Percentiles rank a stretch among this genome's conserved stretches.
Evolutionary conservation across 2,888 invertebrate genomes (phyloP).

Genomic region (Sarcophaga subvicina): DNA sequence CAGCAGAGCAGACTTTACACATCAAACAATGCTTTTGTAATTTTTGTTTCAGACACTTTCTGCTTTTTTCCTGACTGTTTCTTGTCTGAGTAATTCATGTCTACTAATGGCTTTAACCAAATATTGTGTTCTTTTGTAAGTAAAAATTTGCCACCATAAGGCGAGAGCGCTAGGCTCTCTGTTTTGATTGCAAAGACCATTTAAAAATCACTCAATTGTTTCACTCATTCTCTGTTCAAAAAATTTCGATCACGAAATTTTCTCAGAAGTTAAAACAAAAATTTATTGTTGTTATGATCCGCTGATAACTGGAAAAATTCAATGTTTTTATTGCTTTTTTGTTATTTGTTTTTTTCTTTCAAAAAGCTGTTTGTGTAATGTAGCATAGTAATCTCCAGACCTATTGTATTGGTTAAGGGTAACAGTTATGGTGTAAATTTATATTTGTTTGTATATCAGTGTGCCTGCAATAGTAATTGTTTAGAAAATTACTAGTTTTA

Average conservation of each 20-base stretch:
- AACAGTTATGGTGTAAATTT: not conserved
- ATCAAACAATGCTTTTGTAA: not conserved
- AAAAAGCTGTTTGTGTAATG: not conserved
- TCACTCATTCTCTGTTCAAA: conserved; percentile 32
- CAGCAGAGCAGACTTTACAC: not conserved
- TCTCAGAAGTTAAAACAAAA: not conserved
- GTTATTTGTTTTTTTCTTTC: not conserved
- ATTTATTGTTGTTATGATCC: not conserved
- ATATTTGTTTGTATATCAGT: too few species aligned
- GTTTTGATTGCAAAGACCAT: conserved; percentile 23
- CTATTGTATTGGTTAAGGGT: not conserved
- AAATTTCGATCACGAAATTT: conserved; percentile 36
- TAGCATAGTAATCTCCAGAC: not conserved
- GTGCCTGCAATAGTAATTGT: too few species aligned
- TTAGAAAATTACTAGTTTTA: not conserved
- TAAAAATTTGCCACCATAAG: conserved; percentile 41
- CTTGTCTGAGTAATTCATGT: conserved; percentile 31
- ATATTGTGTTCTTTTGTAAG: conserved; percentile 54
- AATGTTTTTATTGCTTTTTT: conserved; percentile 11
- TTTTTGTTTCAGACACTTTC: not conserved
- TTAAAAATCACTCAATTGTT: conserved; percentile 43
- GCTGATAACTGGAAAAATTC: conserved; percentile 41
- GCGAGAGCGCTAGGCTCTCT: not conserved
- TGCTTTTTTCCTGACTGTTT: conserved; percentile 7
- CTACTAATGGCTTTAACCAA: conserved; percentile 49